Percentiles rank a stretch among this genome's conserved stretches.
Evolutionary conservation across 2,113 vertebrate species (phyloP).

Genomic region (Malurus alboscapulatus): DNA sequence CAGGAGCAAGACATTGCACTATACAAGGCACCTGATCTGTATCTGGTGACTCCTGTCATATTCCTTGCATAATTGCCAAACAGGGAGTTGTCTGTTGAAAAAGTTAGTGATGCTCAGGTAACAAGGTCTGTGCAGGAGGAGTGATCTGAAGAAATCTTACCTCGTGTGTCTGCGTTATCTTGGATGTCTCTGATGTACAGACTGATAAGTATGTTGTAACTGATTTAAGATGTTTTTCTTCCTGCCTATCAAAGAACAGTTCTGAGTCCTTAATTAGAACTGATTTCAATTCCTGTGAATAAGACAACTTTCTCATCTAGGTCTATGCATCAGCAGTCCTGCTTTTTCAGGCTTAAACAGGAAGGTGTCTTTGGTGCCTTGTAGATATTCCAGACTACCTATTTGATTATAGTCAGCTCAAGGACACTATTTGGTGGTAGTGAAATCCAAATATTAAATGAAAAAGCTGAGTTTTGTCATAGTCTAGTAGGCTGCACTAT

Average conservation of each 20-base stretch:
- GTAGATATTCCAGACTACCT: background rate
- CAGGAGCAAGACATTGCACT: background rate
- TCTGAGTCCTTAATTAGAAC: background rate
- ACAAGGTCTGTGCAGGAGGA: background rate
- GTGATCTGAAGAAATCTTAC: background rate
- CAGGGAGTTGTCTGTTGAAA: fast-evolving
- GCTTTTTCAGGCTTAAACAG: background rate
- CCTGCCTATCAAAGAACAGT: background rate
- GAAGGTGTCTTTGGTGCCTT: background rate
- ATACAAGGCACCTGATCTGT: background rate
- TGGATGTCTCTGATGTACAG: background rate
- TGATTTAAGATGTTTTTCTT: background rate
- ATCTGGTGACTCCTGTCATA: background rate
- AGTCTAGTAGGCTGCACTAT: background rate
- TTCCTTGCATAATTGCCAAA: background rate
- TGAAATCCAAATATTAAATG: background rate
- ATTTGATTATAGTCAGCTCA: background rate
- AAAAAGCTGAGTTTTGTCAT: background rate
- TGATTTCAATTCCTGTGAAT: background rate
- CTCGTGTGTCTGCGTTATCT: background rate
- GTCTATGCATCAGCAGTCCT: background rate
- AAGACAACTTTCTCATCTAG: background rate
- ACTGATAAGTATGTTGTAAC: background rate
- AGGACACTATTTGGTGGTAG: background rate
- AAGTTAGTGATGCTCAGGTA: background rate